Evolutionary conservation across 2,113 vertebrate species (phyloP).

Genomic region (Ursus arctos): DNA sequence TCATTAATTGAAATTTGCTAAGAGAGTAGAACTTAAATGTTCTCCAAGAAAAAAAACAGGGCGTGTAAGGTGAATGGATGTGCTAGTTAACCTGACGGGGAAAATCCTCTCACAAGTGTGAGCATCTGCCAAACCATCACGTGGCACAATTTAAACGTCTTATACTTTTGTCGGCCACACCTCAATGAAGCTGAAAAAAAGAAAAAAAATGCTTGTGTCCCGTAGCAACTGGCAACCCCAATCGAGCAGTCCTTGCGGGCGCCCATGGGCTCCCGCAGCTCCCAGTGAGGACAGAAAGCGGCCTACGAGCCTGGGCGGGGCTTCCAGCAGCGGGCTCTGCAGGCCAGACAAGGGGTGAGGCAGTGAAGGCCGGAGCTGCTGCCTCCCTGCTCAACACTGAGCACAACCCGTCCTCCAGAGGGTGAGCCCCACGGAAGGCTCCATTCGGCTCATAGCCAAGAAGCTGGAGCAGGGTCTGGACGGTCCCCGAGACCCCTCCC

Average conservation of each 20-base stretch:
- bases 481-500: background rate
- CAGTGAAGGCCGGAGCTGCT: too few species aligned
- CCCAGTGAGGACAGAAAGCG: background rate
- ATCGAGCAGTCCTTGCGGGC: rapidly evolving
- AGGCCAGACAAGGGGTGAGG: background rate
- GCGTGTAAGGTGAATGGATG: too few species aligned
- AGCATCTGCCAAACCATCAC: background rate
- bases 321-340: background rate
- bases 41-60: background rate
- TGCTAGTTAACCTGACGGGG: background rate
- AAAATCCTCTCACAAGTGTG: too few species aligned
- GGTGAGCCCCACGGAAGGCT: background rate
- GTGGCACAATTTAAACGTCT: background rate
- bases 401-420: background rate
- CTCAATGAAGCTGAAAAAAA: background rate
- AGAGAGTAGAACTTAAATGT: background rate
- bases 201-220: too few species aligned
- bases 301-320: background rate
- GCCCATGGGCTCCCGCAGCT: background rate
- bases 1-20: background rate
- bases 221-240: rapidly evolving
- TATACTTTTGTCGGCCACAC: background rate
- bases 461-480: background rate
- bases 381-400: background rate
- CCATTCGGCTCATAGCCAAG: background rate